Evolutionary conservation across 2,797 vertebrate genomes (phyloP).

Genomic region (Acrossocheilus fasciatus): DNA sequence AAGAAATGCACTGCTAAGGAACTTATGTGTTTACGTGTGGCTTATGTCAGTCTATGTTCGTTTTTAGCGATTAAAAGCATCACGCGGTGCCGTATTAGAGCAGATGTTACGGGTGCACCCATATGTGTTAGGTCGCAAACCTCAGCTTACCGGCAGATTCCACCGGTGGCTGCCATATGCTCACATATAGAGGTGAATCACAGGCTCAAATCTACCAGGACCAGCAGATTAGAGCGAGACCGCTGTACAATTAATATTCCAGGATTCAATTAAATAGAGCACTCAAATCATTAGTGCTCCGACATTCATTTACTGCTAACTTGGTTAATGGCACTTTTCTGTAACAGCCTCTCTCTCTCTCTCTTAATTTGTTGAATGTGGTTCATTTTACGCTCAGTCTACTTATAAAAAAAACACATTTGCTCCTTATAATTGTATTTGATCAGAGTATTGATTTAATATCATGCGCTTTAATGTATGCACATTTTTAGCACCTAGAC

Average conservation of each 20-base stretch:
- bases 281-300: slow-evolving; percentile 47
- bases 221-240: slow-evolving; percentile 39
- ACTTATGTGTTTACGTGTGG: not conserved
- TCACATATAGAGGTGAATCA: slow-evolving; percentile 68
- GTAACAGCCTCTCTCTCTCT: slow-evolving; percentile 17
- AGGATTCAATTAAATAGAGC: slow-evolving; percentile 52
- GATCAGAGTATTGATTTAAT: slow-evolving; percentile 33
- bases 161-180: slow-evolving; percentile 76
- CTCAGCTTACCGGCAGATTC: slow-evolving; percentile 76
- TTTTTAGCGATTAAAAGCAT: not conserved
- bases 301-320: slow-evolving; percentile 30
- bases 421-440: slow-evolving; percentile 11
- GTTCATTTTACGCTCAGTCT: slow-evolving; percentile 2
- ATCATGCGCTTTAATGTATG: slow-evolving; percentile 5
- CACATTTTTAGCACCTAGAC: not conserved
- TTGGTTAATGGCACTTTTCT: slow-evolving; percentile 22
- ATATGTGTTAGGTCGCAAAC: slow-evolving; percentile 80
- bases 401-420: slow-evolving; percentile 25
- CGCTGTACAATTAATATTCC: slow-evolving; percentile 47
- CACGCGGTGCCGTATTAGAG: slow-evolving; percentile 64
- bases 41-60: not conserved
- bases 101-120: slow-evolving; percentile 75
- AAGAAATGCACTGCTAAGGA: not conserved
- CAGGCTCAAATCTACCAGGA: slow-evolving; percentile 54
- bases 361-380: slow-evolving; percentile 24